Evolutionary conservation across 2,113 vertebrate species (phyloP), one percentile per base, ranked within the genome.

Genomic region (Melanotaenia duboulayi): DNA sequence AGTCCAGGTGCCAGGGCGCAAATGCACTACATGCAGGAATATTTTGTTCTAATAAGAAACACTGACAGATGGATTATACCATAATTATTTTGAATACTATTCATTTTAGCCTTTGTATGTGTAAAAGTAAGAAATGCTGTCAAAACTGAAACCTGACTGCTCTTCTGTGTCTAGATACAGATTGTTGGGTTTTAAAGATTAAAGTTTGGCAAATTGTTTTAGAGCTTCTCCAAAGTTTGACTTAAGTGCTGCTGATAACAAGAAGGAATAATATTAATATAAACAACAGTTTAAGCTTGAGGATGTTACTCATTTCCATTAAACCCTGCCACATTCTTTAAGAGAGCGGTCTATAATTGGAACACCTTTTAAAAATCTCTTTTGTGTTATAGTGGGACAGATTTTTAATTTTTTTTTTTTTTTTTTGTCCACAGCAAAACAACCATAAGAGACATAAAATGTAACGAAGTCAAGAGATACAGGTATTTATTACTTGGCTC

Each of bases 1-100:
- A 57, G 71, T 79, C 63, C 78, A 85, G 76, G 65, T 86, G 89
- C 86, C 84, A 88, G 85, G 62, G 71, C 48, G 72, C 68, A 81
- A 76, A 71, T 70, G 73, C 32, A 75, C 65, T 39, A 48, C 77
- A 60, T 50, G 57, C 56, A 57, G 57, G 71, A 62, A 64, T 75
- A 68, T 59, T 66, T 78, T 67, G 32, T 48, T 57, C 35, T 7
- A 60, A 60, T 7, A 37, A 17, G 22, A 50, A 32, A 39, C 19
- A 71, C 19, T 13, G 12, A 65, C 40, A 25, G 22, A 17, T 11
- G 50, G 14, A 32, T 8, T 24, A 22, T 22, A 44, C 46, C 14
- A 13, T 44, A 4, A 13, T 28, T 4, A 14, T 16, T 61, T 56
- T 32, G 51, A 17, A 54, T 17, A 4, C 7, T 0, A 19, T 19